Evolutionary conservation across 2,888 invertebrate species (phyloP), one percentile per base, ranked within the genome.

Genomic region (Agrochola lychnidis): DNA sequence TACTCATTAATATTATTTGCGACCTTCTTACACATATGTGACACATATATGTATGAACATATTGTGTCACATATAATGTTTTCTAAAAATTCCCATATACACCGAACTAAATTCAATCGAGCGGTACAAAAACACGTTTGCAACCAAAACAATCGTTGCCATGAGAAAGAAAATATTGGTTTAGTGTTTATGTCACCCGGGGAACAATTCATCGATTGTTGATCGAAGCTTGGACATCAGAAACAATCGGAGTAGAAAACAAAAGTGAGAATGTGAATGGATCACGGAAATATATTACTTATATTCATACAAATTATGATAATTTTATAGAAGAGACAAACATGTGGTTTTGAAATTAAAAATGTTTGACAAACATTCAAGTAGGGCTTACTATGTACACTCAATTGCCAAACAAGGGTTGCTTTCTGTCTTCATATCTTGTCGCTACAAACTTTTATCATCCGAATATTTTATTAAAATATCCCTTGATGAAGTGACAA

Each of bases 121-220:
- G 45, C 48, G n/a, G 53, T 57, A 80, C 45, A 80, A 82, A 81
- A 82, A 82, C 74, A 76, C 68, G 67, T 68, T n/a, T 72, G 68
- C 66, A 62, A 70, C 51, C 70, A 78, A 79, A 84, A 88, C 85
- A 87, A 90, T 89, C 78, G 68, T 78, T 78, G 69, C 76, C 83
- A 82, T 88, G 89, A 82, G 88, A 91, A 87, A 86, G 76, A 83
- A 87, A 82, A 87, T 73, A 87, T 85, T 71, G 80, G 78, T 83
- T 82, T 76, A 71, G 72, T 79, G 69, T 82, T 79, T 84, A 84
- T 82, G 68, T 69, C 71, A 76, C 79, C 36, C 56, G 56, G 66
- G 75, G 85, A 81, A 89, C 88, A 90, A 90, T 51, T 51, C 7
- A 51, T 90, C 80, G 83, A 84, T 76, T 51, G 51, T 22, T 22